Conservation (phyloP, 2,113 vertebrate species). For the Pleuronectes platessa region DNA sequence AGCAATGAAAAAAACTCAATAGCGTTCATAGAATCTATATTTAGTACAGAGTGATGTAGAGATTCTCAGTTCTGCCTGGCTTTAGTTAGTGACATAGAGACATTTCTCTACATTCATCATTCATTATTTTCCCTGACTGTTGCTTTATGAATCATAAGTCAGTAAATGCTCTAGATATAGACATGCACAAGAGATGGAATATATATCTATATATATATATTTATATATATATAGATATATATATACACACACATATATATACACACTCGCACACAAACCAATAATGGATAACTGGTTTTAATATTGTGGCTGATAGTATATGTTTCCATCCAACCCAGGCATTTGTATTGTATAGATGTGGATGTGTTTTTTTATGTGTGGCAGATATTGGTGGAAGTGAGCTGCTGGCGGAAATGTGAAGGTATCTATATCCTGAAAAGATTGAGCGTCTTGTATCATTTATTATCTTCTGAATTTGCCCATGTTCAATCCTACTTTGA, state of each 20-base stretch:
- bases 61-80: constrained; percentile 34
- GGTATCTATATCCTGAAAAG: constrained; percentile 42
- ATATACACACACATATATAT: background rate
- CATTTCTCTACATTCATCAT: constrained; percentile 25
- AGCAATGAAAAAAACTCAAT: constrained; percentile 75
- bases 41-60: constrained; percentile 55
- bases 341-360: background rate
- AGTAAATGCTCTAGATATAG: constrained; percentile 2
- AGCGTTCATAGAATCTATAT: constrained; percentile 70
- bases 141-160: constrained; percentile 44
- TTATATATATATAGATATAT: background rate
- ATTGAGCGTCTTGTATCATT: constrained; percentile 48
- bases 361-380: background rate
- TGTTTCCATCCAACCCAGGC: constrained; percentile 12
- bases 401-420: constrained; percentile 22
- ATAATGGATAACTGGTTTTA: background rate
- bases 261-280: background rate
- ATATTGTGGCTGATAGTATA: background rate
- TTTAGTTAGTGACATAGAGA: constrained; percentile 36
- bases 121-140: constrained; percentile 41
- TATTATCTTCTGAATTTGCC: constrained; percentile 29
- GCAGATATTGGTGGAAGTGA: constrained; percentile 13
- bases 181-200: background rate
- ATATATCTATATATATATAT: background rate
- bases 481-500: constrained; percentile 50